A percentile compares a stretch with the other conserved stretches of the same genome.
Evolutionary conservation across 1,140 invertebrate genomes (phyloP).

Genomic region (Papilio glaucus): DNA sequence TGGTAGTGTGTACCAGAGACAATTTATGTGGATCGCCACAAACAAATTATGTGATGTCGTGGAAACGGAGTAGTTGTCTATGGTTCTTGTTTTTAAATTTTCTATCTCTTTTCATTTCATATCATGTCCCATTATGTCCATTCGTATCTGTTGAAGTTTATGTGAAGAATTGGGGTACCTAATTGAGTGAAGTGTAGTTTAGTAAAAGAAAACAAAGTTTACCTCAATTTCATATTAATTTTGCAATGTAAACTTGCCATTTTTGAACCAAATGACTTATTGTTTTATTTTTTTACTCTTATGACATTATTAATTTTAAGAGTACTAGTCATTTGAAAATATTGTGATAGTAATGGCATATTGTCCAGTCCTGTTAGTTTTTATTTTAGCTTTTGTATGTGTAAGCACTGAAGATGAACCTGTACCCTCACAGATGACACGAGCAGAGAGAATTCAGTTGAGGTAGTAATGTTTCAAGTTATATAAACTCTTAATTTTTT

Average conservation of each 20-base stretch:
- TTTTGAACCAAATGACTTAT: slow-evolving; percentile 33
- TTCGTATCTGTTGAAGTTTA: background rate
- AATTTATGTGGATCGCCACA: background rate
- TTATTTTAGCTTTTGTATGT: slow-evolving; percentile 70
- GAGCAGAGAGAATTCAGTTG: slow-evolving; percentile 62
- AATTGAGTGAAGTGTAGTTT: slow-evolving; percentile 1
- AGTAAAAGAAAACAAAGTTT: slow-evolving; percentile 8
- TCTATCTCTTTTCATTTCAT: background rate
- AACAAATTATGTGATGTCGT: background rate
- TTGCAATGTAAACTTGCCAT: slow-evolving; percentile 48
- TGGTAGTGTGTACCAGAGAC: background rate
- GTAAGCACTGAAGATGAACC: slow-evolving; percentile 71
- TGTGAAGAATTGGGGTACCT: background rate
- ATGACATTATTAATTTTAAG: slow-evolving; percentile 40
- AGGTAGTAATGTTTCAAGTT: slow-evolving; percentile 50
- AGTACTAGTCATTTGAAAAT: slow-evolving; percentile 62
- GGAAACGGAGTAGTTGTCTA: background rate
- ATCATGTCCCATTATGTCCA: slow-evolving; percentile 4
- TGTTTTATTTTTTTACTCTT: slow-evolving; percentile 40
- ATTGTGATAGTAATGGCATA: slow-evolving; percentile 70
- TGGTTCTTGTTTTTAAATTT: slow-evolving; percentile 21
- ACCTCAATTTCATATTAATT: slow-evolving; percentile 42
- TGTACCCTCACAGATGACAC: slow-evolving; percentile 59
- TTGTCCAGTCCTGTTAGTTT: slow-evolving; percentile 66
- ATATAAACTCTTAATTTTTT: background rate